Evolutionary conservation across 2,113 vertebrate genomes (phyloP).

Genomic region (Hippocampus guttulatus): DNA sequence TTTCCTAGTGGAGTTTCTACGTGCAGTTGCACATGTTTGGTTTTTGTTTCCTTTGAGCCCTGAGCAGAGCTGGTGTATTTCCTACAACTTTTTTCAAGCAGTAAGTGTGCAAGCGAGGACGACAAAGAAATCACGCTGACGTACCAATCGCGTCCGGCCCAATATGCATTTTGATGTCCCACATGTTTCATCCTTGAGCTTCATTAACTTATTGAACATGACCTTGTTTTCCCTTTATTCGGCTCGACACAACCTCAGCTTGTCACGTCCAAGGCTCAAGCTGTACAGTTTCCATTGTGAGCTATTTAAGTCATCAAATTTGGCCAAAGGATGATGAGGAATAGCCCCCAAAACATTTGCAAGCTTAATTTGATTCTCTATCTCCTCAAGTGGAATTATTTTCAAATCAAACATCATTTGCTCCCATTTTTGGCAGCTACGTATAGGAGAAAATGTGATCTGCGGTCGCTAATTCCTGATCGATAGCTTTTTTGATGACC

Average conservation of each 20-base stretch:
- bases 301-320: slow-evolving; percentile 34
- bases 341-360: slow-evolving; percentile 18
- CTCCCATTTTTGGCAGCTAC: slow-evolving; percentile 57
- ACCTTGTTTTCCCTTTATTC: slow-evolving; percentile 15
- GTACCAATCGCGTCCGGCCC: slow-evolving; percentile 37
- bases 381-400: slow-evolving; percentile 49
- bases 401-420: slow-evolving; percentile 44
- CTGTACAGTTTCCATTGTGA: slow-evolving; percentile 7
- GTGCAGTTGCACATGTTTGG: slow-evolving; percentile 86
- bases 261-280: slow-evolving; percentile 18
- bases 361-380: slow-evolving; percentile 26
- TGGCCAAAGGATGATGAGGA: slow-evolving; percentile 28
- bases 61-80: slow-evolving; percentile 58
- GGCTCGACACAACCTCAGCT: background rate
- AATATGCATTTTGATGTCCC: slow-evolving; percentile 27
- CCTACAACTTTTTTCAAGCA: slow-evolving; percentile 40
- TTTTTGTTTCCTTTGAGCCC: slow-evolving; percentile 62
- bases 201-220: slow-evolving; percentile 35
- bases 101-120: slow-evolving; percentile 73
- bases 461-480: slow-evolving; percentile 63
- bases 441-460: slow-evolving; percentile 57
- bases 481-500: slow-evolving; percentile 57
- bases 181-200: slow-evolving; percentile 29
- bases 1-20: slow-evolving; percentile 92
- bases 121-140: slow-evolving; percentile 35